phyloP scores from a whole-genome alignment of 1,140 invertebrate genomes.

The Drosophila bocqueti region DNA sequence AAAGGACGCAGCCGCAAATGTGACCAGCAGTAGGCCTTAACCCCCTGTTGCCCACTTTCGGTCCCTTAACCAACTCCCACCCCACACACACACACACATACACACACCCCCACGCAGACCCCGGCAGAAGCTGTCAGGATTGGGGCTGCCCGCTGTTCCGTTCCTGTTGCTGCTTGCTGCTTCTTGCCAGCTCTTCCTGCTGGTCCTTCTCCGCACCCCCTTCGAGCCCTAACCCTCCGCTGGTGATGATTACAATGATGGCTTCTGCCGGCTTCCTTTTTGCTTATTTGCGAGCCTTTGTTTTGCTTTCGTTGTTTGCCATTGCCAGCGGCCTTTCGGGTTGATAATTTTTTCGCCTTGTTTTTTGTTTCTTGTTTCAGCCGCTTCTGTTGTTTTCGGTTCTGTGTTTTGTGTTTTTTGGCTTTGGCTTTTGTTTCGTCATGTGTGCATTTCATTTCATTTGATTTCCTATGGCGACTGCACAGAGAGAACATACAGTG shows the following conservation, averaged over 20 bases:
- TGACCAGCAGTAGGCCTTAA: constrained; percentile 49
- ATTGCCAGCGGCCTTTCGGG: constrained; percentile 68
- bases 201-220: constrained; percentile 16
- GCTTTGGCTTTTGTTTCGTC: constrained; percentile 78
- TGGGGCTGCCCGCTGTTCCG: constrained; percentile 54
- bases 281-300: constrained; percentile 77
- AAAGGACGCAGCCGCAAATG: constrained; percentile 59
- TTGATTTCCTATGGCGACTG: constrained; percentile 80
- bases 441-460: constrained; percentile 83
- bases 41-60: constrained; percentile 11
- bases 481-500: constrained; percentile 2
- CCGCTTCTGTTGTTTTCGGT: constrained; percentile 36
- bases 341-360: constrained; percentile 68
- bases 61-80: constrained; percentile 19
- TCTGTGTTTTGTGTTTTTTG: constrained; percentile 64
- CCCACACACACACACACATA: constrained; percentile 2
- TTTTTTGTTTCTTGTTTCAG: constrained; percentile 40
- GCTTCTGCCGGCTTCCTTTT: constrained; percentile 72
- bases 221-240: constrained; percentile 53
- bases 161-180: constrained; percentile 43
- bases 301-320: constrained; percentile 60
- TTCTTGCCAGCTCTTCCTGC: constrained; percentile 32
- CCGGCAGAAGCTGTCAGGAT: constrained; percentile 47
- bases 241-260: constrained; percentile 83
- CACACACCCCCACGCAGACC: constrained; percentile 14